Evolutionary conservation across 2,797 vertebrate genomes (phyloP).

Genomic region (Sciurus carolinensis): DNA sequence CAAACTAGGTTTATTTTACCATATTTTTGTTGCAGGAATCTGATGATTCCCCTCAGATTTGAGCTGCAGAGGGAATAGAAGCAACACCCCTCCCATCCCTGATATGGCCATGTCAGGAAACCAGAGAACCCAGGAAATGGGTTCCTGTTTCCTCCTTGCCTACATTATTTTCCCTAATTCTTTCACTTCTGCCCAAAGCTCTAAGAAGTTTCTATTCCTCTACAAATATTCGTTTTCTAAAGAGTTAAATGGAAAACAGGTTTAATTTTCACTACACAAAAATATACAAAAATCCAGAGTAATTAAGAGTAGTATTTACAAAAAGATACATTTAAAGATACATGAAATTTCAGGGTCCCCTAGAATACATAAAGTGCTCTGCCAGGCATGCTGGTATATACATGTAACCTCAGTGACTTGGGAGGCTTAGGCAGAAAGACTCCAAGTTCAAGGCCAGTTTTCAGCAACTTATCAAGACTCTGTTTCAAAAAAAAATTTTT

Average conservation of each 20-base stretch:
- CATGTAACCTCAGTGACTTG: neutral
- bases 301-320: neutral
- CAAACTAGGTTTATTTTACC: neutral
- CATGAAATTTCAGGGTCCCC: neutral
- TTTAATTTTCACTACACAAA: constrained; percentile 39
- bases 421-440: neutral
- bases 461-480: neutral
- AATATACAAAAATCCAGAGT: neutral
- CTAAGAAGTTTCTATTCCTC: neutral
- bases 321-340: neutral
- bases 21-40: neutral
- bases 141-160: neutral
- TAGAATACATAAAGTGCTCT: neutral
- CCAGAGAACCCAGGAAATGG: neutral
- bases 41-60: neutral
- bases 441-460: neutral
- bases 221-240: constrained; percentile 41
- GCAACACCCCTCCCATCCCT: neutral
- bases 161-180: neutral
- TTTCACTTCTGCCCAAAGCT: neutral
- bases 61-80: neutral
- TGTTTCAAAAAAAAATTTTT: neutral
- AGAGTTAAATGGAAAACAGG: neutral
- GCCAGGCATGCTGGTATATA: neutral
- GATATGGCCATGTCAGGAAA: neutral